Percentiles rank a stretch among this genome's conserved stretches.
phyloP scores from a whole-genome alignment of 2,797 vertebrate species.

The Anomalospiza imberbis region DNA sequence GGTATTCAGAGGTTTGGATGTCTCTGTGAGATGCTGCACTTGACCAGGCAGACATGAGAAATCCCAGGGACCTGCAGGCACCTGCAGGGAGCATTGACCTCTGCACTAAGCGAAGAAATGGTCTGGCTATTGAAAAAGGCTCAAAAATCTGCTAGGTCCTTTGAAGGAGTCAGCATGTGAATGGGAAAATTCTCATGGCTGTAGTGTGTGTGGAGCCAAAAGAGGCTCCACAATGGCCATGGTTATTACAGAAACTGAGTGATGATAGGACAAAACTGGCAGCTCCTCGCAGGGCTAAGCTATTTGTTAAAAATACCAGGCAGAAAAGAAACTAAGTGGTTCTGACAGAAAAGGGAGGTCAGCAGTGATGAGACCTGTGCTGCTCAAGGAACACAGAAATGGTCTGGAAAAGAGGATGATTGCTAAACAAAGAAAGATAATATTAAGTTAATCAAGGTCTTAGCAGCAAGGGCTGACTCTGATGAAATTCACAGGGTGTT shows the following conservation, averaged over 20 bases:
- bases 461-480: not conserved
- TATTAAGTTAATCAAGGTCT: not conserved
- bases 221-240: not conserved
- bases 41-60: not conserved
- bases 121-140: not conserved
- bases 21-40: not conserved
- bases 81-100: not conserved
- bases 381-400: not conserved
- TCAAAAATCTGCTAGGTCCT: not conserved
- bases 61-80: not conserved
- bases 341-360: not conserved
- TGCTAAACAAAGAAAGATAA: not conserved
- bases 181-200: not conserved
- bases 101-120: not conserved
- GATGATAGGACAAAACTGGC: not conserved
- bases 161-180: not conserved
- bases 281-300: not conserved
- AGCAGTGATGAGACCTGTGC: not conserved
- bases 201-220: not conserved
- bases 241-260: not conserved
- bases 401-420: not conserved
- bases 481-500: not conserved
- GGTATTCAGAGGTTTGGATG: not conserved
- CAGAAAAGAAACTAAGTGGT: not conserved
- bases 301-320: not conserved